phyloP scores from a whole-genome alignment of 2,888 invertebrate species.

The Clusia tigrina region DNA sequence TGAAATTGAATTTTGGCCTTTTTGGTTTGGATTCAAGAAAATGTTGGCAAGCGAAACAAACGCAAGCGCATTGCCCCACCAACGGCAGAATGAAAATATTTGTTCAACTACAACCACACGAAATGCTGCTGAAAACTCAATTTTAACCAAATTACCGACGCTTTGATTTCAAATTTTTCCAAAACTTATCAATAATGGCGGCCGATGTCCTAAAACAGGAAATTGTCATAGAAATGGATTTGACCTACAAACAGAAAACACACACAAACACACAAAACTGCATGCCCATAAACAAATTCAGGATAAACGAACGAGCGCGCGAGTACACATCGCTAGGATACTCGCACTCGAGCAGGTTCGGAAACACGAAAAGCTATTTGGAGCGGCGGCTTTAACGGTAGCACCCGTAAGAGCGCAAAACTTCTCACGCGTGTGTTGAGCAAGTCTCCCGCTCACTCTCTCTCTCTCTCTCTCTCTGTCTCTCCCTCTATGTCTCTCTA shows the following conservation, averaged over 20 bases:
- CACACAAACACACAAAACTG: constrained; percentile 32
- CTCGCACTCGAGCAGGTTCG: no score
- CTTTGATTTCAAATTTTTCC: neutral
- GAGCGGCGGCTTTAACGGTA: neutral
- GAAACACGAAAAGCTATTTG: neutral
- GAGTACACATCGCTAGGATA: neutral
- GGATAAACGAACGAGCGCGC: neutral
- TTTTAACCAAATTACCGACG: neutral
- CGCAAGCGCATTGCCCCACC: neutral
- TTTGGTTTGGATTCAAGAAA: neutral
- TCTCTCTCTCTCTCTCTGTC: neutral
- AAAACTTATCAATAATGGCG: constrained; percentile 15
- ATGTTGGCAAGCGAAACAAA: neutral
- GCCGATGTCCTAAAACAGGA: neutral
- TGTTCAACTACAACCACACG: neutral
- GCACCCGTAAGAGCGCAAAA: neutral
- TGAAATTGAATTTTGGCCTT: constrained; percentile 16
- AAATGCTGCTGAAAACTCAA: neutral
- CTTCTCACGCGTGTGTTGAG: neutral
- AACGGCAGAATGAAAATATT: no score
- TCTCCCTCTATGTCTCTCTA: neutral
- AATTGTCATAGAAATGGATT: constrained; percentile 34
- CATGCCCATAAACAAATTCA: constrained; percentile 23
- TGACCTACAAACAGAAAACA: constrained; percentile 49
- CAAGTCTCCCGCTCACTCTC: no score